A percentile compares a stretch with the other conserved stretches of the same genome.
Evolutionary conservation across 2,888 invertebrate species (phyloP).

Genomic region (Sycophila texana): DNA sequence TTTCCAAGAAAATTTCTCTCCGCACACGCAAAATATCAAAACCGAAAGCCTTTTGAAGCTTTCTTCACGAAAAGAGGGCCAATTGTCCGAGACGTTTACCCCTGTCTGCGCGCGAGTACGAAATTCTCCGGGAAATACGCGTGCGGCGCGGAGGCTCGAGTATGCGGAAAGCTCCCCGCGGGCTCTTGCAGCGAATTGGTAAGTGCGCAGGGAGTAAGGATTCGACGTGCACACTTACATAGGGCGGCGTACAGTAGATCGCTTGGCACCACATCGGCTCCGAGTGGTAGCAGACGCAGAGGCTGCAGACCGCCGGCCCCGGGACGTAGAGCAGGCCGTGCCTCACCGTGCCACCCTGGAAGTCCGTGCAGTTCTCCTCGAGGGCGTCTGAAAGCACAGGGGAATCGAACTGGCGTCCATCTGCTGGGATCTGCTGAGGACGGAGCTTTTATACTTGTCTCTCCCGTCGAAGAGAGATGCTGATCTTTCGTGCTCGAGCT

Average conservation of each 20-base stretch:
- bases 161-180: neutral
- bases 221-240: conserved; percentile 79
- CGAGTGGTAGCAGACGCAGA: conserved; percentile 91
- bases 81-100: no score
- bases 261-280: conserved; percentile 92
- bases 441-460: conserved; percentile 27
- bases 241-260: conserved; percentile 90
- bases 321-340: conserved; percentile 90
- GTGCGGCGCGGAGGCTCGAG: neutral
- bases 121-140: neutral
- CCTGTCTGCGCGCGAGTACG: neutral
- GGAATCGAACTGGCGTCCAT: neutral
- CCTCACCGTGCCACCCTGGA: conserved; percentile 86
- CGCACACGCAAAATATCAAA: no score
- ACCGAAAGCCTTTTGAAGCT: no score
- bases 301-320: conserved; percentile 89
- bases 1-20: no score
- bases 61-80: no score
- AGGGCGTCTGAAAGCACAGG: conserved; percentile 77
- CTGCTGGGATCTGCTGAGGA: neutral
- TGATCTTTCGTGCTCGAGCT: conserved; percentile 11
- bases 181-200: neutral
- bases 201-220: neutral
- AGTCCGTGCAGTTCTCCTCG: conserved; percentile 89
- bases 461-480: no score